Evolutionary conservation across 1,140 invertebrate genomes (phyloP), one percentile per base, ranked within the genome.

Genomic region (Melanaphis sacchari): DNA sequence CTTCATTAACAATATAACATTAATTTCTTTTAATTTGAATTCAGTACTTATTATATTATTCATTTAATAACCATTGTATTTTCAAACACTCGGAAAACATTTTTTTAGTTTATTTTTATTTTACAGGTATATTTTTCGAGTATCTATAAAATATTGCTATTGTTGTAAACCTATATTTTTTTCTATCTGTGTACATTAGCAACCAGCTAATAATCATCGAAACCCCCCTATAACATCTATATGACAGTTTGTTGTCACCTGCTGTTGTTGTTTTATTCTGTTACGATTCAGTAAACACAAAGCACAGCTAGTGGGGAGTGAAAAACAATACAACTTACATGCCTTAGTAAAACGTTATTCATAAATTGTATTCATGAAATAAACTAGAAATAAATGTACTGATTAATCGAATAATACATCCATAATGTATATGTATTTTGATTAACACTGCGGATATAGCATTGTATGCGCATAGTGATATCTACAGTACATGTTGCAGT

Each of bases 121-220:
- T 26, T 40, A 31, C 82, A 0, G 9, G 36, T 24, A 40, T 40
- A 40, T 36, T 7, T 31, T 7, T 36, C 81, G 11, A 40, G 26
- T n/a, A 43, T 31, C 85, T 88, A 88, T 40, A 52, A 36, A n/a
- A 46, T 49, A 40, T 41, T 18, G 43, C 2, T 31, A 31, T 90
- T 41, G 2, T 59, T 59, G 22, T 90, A 90, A 15, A 54, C 36
- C 21, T 40, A 38, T 52, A 18, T 52, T 90, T 52, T 52, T 90
- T 26, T 38, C 38, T 90, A 54, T 90, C 36, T 90, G 88, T 90
- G 88, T 90, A 90, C 88, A 90, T 90, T 90, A 90, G 88, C 88
- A 90, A 90, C 88, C 88, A 26, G 52, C 88, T 90, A 90, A 90
- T 90, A 90, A 59, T 59, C 38, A 36, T 87, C 0, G 36, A 24